Evolutionary conservation across 2,888 invertebrate genomes (phyloP).

Genomic region (Hermodice carunculata): DNA sequence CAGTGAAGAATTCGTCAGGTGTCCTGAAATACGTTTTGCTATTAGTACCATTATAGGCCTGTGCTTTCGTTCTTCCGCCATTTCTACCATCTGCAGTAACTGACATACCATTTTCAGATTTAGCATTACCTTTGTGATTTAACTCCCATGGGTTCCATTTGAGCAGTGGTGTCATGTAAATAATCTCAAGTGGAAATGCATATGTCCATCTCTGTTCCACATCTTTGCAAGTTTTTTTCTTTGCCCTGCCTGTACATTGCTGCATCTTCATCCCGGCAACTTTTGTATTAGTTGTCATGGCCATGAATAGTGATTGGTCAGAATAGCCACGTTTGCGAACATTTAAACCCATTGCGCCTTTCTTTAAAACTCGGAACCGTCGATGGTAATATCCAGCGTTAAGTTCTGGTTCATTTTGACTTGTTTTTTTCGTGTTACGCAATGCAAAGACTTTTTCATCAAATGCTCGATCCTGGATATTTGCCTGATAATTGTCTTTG

Average conservation of each 20-base stretch:
- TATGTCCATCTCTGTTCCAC: slow-evolving; percentile 20
- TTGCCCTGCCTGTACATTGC: background rate
- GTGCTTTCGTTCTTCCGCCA: slow-evolving; percentile 29
- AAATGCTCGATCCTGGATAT: too few relatives aligned
- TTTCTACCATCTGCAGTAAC: slow-evolving; percentile 23
- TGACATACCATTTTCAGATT: background rate
- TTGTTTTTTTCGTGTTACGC: too few relatives aligned
- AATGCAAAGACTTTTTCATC: too few relatives aligned
- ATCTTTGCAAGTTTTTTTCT: background rate
- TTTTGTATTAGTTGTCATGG: slow-evolving; percentile 28
- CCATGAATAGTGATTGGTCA: slow-evolving; percentile 42
- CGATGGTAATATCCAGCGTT: slow-evolving; percentile 49
- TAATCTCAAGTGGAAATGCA: slow-evolving; percentile 32
- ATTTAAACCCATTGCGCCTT: slow-evolving; percentile 21
- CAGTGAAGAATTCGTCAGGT: background rate
- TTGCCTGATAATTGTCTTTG: background rate
- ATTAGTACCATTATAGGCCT: slow-evolving; percentile 9
- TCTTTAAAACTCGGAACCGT: slow-evolving; percentile 27
- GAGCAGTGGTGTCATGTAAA: slow-evolving; percentile 29
- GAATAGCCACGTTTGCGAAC: slow-evolving; percentile 22
- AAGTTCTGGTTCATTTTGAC: slow-evolving; percentile 19
- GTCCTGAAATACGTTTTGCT: background rate
- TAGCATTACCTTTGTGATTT: background rate
- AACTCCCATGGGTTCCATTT: slow-evolving; percentile 25
- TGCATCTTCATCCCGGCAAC: background rate